Percentiles rank a stretch among this genome's conserved stretches.
Conservation (phyloP, 2,888 invertebrate genomes). For the Parnassius glacialis region DNA sequence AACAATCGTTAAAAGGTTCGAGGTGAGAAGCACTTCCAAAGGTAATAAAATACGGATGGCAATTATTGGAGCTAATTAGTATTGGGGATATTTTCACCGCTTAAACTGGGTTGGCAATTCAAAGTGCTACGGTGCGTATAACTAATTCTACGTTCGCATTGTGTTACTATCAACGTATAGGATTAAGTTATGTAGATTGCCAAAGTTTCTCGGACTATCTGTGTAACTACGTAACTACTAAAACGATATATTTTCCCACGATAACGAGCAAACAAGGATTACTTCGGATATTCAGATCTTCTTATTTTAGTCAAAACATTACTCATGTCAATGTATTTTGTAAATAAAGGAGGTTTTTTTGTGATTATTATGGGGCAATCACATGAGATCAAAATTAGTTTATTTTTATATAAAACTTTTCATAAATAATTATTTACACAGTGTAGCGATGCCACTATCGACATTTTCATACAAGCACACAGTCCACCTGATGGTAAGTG, state of each 20-base stretch:
- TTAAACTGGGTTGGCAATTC: constrained; percentile 42
- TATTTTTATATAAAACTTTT: no score
- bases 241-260: constrained; percentile 25
- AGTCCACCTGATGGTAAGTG: no score
- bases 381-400: no score
- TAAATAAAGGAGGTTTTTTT: no score
- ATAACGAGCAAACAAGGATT: constrained; percentile 25
- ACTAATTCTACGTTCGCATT: constrained; percentile 51
- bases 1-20: constrained; percentile 62
- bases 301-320: no score
- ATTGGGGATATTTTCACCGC: constrained; percentile 37
- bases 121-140: constrained; percentile 41
- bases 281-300: constrained; percentile 9
- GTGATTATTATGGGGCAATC: no score
- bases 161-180: constrained; percentile 47
- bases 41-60: constrained; percentile 58
- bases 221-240: constrained; percentile 21
- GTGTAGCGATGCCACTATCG: no score
- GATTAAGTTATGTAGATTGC: constrained; percentile 48
- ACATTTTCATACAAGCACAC: no score
- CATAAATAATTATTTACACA: no score
- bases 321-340: no score
- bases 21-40: constrained; percentile 49
- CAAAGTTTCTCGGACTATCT: constrained; percentile 32
- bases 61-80: constrained; percentile 65